phyloP scores from a whole-genome alignment of 2,113 vertebrate species.

The Taurulus bubalis region DNA sequence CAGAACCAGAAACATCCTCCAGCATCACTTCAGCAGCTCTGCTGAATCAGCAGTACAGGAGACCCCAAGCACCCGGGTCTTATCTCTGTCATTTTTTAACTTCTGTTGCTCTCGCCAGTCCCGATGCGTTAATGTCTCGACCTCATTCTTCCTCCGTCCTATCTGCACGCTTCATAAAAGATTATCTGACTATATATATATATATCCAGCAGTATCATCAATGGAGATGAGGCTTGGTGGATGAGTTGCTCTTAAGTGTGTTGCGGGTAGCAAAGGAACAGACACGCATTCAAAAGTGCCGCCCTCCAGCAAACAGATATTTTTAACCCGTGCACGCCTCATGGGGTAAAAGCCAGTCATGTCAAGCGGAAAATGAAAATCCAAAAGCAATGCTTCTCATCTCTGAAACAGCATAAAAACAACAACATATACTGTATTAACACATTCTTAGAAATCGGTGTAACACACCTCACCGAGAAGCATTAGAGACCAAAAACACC shows the following conservation, averaged over 20 bases:
- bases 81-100: slow-evolving; percentile 31
- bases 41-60: slow-evolving; percentile 53
- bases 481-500: not conserved
- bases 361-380: slow-evolving; percentile 55
- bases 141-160: slow-evolving; percentile 61
- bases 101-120: slow-evolving; percentile 13
- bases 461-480: slow-evolving; percentile 10
- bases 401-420: not conserved
- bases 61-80: slow-evolving; percentile 4
- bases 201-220: slow-evolving; percentile 70
- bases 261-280: not conserved
- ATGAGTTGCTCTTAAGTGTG: slow-evolving; percentile 56
- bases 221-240: slow-evolving; percentile 72
- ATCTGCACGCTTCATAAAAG: slow-evolving; percentile 73
- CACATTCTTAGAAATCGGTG: not conserved
- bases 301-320: slow-evolving; percentile 55
- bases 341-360: slow-evolving; percentile 39
- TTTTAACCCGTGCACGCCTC: slow-evolving; percentile 50
- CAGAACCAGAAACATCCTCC: slow-evolving; percentile 64
- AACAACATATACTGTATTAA: not conserved
- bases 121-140: slow-evolving; percentile 24
- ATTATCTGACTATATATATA: slow-evolving; percentile 64
- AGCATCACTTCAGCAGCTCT: slow-evolving; percentile 48
- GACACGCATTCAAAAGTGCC: slow-evolving; percentile 25
- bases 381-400: slow-evolving; percentile 20